Evolutionary conservation across 1,140 invertebrate species (phyloP), one percentile per base, ranked within the genome.

Genomic region (Brachystomella parvula): DNA sequence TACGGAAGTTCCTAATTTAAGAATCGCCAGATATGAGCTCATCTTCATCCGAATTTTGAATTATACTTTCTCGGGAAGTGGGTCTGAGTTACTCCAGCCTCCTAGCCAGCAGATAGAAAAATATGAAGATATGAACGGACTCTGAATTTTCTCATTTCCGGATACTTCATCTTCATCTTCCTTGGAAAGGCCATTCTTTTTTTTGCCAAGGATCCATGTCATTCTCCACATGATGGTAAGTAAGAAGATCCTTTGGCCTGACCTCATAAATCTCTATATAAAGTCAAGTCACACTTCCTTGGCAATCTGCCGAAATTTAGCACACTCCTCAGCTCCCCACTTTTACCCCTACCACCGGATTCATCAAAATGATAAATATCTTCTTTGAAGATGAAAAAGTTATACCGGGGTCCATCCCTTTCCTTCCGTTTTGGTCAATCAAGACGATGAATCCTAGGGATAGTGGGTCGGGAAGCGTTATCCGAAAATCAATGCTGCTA

Each of bases 211-310:
- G 12, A 19, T 24, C 21, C 49, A 12, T 53, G 49, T 53, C 49
- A 53, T 53, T 53, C 24, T 53, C 49, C 21, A n/a, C n/a, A n/a
- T 53, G 15, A 17, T 15, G 9, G 12, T 24, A 53, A 53, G 21
- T n/a, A n/a, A n/a, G n/a, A n/a, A n/a, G n/a, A n/a, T n/a, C n/a
- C 9, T 53, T 9, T 24, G 21, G 49, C 6, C 49, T 53, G 49
- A 53, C 49, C 49, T 53, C 49, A 53, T 53, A 53, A 53, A 53
- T 53, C 49, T 53, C 49, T 53, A 53, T 53, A 53, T 53, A 53
- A 53, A 53, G 49, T 53, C 49, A 53, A 53, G 49, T 53, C 49
- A 53, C 49, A 53, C 49, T 53, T 53, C 12, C 12, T 53, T 53
- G 49, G 49, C 49, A 53, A 53, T 53, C 49, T 53, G 49, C 49